Evolutionary conservation across 2,797 vertebrate species (phyloP).

Genomic region (Rhodeus uyekii): DNA sequence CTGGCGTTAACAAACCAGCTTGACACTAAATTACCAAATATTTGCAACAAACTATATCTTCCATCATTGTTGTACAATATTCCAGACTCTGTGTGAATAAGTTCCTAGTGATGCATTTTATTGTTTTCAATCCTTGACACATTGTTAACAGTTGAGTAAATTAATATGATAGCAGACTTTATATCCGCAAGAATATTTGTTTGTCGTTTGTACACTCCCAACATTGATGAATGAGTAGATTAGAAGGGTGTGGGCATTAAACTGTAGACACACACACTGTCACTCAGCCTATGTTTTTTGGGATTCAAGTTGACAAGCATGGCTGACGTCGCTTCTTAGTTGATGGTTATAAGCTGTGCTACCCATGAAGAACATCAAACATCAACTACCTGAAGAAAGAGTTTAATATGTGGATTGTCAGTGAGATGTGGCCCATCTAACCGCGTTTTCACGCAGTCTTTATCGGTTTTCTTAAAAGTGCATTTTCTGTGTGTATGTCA

Average conservation of each 20-base stretch:
- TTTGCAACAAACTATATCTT: neutral
- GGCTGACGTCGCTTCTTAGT: neutral
- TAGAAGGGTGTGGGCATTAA: slow-evolving; percentile 67
- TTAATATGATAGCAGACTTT: slow-evolving; percentile 17
- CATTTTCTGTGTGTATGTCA: neutral
- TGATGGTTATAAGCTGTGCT: neutral
- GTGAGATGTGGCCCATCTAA: neutral
- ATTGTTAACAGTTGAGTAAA: slow-evolving; percentile 15
- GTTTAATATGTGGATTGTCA: neutral
- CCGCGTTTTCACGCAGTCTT: neutral
- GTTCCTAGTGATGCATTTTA: neutral
- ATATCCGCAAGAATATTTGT: slow-evolving; percentile 27
- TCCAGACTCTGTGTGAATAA: neutral
- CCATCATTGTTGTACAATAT: neutral
- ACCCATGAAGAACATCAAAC: neutral
- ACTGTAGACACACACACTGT: slow-evolving; percentile 44
- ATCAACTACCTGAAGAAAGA: neutral
- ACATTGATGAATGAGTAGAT: slow-evolving; percentile 71
- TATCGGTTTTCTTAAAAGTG: neutral
- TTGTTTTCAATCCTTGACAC: neutral
- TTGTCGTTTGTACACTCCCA: slow-evolving; percentile 63
- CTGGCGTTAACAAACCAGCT: neutral
- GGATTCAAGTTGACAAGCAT: neutral
- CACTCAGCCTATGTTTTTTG: slow-evolving; percentile 34
- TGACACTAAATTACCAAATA: neutral